Evolutionary conservation across 35 echinoderm and acorn worm genomes (phyloP).

Genomic region (Hemicentrotus pulcherrimus): DNA sequence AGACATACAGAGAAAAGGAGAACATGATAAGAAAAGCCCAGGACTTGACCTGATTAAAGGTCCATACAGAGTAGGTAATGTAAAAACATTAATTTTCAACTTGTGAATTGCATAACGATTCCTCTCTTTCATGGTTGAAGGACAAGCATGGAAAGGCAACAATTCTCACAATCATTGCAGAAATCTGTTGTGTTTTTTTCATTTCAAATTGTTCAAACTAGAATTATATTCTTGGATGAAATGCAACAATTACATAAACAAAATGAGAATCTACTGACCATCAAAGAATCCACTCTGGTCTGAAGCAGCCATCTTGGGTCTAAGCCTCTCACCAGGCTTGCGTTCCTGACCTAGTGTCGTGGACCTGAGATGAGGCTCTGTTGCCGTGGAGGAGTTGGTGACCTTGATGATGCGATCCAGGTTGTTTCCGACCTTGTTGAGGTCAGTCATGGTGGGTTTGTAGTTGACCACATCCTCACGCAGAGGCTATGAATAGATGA

Average conservation of each 20-base stretch:
- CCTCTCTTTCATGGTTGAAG: too few relatives aligned
- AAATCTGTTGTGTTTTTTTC: too few relatives aligned
- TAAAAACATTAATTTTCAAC: too few relatives aligned
- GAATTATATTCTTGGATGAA: too few relatives aligned
- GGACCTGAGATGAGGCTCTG: slow-evolving; percentile 71
- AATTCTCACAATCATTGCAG: too few relatives aligned
- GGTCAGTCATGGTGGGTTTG: slow-evolving; percentile 59
- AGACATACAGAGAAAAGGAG: too few relatives aligned
- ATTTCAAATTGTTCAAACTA: too few relatives aligned
- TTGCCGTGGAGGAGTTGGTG: slow-evolving; percentile 61
- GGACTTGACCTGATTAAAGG: too few relatives aligned
- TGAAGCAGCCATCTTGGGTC: slow-evolving; percentile 47
- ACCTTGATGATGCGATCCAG: slow-evolving; percentile 70
- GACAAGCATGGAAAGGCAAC: too few relatives aligned
- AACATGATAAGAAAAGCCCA: too few relatives aligned
- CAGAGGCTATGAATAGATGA: slow-evolving; percentile 53
- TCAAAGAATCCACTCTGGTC: slow-evolving; percentile 76
- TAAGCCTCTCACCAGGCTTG: slow-evolving; percentile 61
- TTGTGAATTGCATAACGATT: too few relatives aligned
- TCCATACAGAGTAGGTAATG: too few relatives aligned
- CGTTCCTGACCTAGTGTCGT: slow-evolving; percentile 60
- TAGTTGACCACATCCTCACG: slow-evolving; percentile 71
- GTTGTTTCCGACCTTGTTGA: slow-evolving; percentile 63
- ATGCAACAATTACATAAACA: not conserved
- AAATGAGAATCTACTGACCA: slow-evolving; percentile 53